Percentiles rank a stretch among this genome's conserved stretches.
These are phyloP conservation scores for Spatulosminthurus flaviceps DNA, from an alignment of 2,888 invertebrate species.

Conservation along the genomic window DNA sequence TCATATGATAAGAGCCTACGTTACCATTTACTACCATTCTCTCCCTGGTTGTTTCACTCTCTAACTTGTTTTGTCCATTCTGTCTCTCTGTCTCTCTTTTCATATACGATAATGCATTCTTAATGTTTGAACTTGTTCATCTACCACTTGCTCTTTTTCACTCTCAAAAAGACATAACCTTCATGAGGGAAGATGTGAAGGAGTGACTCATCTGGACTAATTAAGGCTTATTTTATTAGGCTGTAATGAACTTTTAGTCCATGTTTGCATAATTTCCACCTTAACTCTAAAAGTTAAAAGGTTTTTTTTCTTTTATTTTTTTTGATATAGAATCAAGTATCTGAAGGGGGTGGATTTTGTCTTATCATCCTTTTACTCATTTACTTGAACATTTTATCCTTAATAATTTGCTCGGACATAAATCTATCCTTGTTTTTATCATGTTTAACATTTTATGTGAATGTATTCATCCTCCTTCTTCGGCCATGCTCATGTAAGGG, in stretches of 20 bases:
- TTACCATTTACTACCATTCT: not conserved
- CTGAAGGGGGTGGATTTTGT: too few relatives aligned
- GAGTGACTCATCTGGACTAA: constrained; percentile 35
- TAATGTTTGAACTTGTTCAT: not conserved
- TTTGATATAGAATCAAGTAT: too few relatives aligned
- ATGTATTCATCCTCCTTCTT: constrained; percentile 11
- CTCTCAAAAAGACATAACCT: not conserved
- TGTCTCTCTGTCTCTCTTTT: too few relatives aligned
- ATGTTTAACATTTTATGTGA: constrained; percentile 5
- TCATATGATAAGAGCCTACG: not conserved
- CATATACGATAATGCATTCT: not conserved
- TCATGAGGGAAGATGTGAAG: not conserved
- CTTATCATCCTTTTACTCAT: not conserved
- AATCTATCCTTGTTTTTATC: constrained; percentile 20
- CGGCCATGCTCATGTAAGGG: not conserved
- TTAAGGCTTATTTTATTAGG: constrained; percentile 45
- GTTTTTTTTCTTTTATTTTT: constrained; percentile 19
- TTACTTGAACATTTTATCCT: constrained; percentile 12
- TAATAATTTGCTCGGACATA: constrained; percentile 28
- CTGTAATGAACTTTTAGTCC: constrained; percentile 47
- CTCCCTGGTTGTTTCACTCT: not conserved
- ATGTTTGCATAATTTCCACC: constrained; percentile 43
- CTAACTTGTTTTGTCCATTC: constrained; percentile 8
- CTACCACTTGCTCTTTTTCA: constrained; percentile 5
- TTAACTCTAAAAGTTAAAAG: constrained; percentile 33